Conservation (phyloP, 2,797 vertebrate species). For the Diceros bicornis region DNA sequence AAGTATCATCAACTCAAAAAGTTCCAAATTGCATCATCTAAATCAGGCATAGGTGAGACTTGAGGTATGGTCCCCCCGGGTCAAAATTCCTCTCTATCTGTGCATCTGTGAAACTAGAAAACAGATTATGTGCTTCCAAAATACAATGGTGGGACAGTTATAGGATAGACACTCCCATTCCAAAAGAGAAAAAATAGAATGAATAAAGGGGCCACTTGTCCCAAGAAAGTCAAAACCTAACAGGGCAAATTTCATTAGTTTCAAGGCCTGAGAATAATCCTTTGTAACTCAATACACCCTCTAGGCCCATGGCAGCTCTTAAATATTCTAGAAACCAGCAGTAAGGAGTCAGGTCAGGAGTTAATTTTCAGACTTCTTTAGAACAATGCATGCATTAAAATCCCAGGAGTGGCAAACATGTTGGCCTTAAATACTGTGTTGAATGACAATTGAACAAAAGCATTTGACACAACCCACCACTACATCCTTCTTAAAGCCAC, state of each 20-base stretch:
- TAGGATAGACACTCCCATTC: background rate
- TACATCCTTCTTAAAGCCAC: background rate
- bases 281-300: background rate
- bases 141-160: background rate
- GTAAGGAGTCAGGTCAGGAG: background rate
- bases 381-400: background rate
- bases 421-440: background rate
- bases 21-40: background rate
- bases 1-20: background rate
- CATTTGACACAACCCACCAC: background rate
- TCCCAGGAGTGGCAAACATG: background rate
- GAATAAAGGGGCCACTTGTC: background rate
- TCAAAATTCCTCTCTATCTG: background rate
- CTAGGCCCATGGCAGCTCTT: background rate
- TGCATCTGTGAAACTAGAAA: background rate
- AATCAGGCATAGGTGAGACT: background rate
- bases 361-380: conserved; percentile 38
- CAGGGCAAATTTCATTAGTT: background rate
- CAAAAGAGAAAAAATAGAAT: background rate
- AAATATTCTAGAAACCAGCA: background rate
- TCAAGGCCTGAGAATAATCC: background rate
- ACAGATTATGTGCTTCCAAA: background rate
- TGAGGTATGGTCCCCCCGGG: background rate
- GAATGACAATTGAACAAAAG: background rate
- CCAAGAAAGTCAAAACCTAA: background rate